Base-by-base conservation (phyloP, 64 coral and sea anemone genomes). In the Pocillopora damicornis region DNA sequence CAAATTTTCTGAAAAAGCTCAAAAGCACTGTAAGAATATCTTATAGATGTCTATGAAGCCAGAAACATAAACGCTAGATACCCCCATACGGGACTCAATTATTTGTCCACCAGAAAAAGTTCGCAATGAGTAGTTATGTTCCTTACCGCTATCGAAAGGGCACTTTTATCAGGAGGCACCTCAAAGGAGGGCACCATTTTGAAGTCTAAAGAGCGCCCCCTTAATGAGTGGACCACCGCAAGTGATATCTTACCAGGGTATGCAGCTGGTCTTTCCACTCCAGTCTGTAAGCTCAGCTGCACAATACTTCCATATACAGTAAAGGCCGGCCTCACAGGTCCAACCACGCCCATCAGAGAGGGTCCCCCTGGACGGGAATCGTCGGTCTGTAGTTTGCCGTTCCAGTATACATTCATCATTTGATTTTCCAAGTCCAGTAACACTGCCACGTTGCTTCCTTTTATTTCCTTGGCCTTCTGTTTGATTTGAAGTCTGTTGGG, bases 371-470 rank as follows among this genome's bases (percentile, higher is more conserved):
- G 94, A 58, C 88, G 90, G n/a, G 81, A 81, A 23, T 92, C 86
- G 60, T 87, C 87, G 16, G 94, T 92, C 42, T 96, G 94, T 42
- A 96, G 91, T 20, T 79, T 89, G 3, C 94, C 94, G 75, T 96
- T 96, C 76, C 92, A 76, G 56, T 96, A 96, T 34, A 96, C 69
- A 69, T 90, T 87, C 82, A 96, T 96, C 51, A 61, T 74, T 66
- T 80, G 88, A 59, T 80, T 79, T 15, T 96, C 87, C 20, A 93
- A 65, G 76, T 96, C 94, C 20, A 96, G 57, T 1, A 96, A 72
- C 12, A 96, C 76, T 13, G 94, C 94, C 63, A 96, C 60, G 82
- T 96, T 96, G 42, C 90, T 89, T 18, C 91, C 94, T 58, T 96
- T 96, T 45, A 96, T 91, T 11, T 89, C 77, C 20, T 88, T 96